Evolutionary conservation across 1,140 invertebrate species (phyloP).

Genomic region (Megalopta genalis): DNA sequence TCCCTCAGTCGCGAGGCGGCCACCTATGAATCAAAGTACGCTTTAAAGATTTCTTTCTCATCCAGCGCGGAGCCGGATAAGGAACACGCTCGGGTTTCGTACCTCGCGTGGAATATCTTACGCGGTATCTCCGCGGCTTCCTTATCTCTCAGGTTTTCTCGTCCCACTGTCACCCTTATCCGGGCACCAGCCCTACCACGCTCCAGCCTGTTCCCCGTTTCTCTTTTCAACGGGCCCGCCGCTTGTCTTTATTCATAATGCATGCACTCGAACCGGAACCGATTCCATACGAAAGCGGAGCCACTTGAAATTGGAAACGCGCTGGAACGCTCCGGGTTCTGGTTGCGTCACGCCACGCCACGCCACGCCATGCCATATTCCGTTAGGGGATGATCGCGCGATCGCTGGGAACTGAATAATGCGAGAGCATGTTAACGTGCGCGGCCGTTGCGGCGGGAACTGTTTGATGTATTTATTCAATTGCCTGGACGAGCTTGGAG

Average conservation of each 20-base stretch:
- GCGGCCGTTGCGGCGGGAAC: too few species aligned
- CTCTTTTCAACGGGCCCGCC: constrained; percentile 5
- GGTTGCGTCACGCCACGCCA: constrained; percentile 1
- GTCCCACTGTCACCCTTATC: not conserved
- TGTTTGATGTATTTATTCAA: too few species aligned
- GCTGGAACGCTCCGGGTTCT: not conserved
- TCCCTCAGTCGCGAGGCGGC: constrained; percentile 57
- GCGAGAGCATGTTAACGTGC: too few species aligned
- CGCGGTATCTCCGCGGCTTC: constrained; percentile 43
- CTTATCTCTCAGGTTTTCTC: constrained; percentile 34
- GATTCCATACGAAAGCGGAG: constrained; percentile 9
- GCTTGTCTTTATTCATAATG: constrained; percentile 29
- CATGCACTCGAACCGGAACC: constrained; percentile 1
- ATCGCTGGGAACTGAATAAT: not conserved
- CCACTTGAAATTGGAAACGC: constrained; percentile 41
- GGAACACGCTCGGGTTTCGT: constrained; percentile 49
- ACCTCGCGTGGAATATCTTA: constrained; percentile 59
- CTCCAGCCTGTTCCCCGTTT: not conserved
- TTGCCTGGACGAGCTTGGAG: too few species aligned
- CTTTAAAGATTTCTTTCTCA: constrained; percentile 74
- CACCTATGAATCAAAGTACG: constrained; percentile 75
- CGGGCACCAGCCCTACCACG: too few species aligned
- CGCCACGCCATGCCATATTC: not conserved
- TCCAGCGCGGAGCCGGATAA: constrained; percentile 55
- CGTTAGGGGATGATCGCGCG: not conserved